A percentile compares a stretch with the other conserved stretches of the same genome.
Conservation (phyloP, 2,113 vertebrate genomes). For the Xiphias gladius region DNA sequence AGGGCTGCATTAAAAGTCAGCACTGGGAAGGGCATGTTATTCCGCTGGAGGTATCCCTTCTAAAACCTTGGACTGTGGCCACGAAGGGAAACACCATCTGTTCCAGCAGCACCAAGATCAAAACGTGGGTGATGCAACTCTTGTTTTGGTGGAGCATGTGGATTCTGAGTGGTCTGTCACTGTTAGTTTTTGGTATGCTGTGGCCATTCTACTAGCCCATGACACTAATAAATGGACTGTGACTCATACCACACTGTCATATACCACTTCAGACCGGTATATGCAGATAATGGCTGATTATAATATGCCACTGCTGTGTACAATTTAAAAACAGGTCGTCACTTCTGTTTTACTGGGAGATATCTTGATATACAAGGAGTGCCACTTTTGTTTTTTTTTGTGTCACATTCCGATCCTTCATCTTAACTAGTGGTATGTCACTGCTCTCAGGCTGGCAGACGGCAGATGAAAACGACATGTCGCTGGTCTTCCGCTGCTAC, state of each 20-base stretch:
- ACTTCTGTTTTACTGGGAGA: background rate
- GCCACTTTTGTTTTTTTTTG: no score
- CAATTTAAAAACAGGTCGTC: background rate
- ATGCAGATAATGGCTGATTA: background rate
- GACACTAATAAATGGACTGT: background rate
- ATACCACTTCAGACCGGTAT: background rate
- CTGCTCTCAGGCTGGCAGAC: background rate
- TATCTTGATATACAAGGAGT: background rate
- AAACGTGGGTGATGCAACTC: background rate
- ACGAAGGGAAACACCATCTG: background rate
- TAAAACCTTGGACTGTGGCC: constrained; percentile 17
- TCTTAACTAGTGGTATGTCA: background rate
- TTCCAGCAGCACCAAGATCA: background rate
- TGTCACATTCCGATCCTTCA: no score
- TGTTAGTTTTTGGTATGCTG: background rate
- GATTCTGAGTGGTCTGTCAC: background rate
- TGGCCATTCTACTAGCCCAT: background rate
- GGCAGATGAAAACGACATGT: background rate
- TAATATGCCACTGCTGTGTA: background rate
- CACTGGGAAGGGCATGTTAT: constrained; percentile 15
- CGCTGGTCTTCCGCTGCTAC: background rate
- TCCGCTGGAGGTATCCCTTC: constrained; percentile 1
- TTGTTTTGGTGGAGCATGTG: background rate
- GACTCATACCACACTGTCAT: background rate
- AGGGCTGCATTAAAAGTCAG: constrained; percentile 15